These are phyloP conservation scores for Galaxea fascicularis DNA, from an alignment of 92 coral and sea anemone genomes.

Conservation along the genomic window DNA sequence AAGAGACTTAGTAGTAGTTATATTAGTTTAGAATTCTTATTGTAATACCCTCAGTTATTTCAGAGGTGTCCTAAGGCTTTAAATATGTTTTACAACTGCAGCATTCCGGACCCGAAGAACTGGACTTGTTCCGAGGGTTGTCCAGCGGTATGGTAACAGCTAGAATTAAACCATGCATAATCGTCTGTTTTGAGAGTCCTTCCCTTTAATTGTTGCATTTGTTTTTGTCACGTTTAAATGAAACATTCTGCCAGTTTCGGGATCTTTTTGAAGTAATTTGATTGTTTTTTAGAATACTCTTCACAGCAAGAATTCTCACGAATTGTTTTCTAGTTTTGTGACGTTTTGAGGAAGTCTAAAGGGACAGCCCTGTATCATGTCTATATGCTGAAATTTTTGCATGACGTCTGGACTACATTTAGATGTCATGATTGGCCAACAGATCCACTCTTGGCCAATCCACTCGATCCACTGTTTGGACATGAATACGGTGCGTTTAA, in stretches of 20 bases:
- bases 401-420: conserved; percentile 30
- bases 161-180: conserved; percentile 15
- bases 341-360: conserved; percentile 16
- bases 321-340: no score
- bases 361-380: conserved; percentile 9
- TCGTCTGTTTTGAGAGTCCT: conserved; percentile 39
- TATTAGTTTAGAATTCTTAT: conserved; percentile 34
- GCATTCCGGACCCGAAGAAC: conserved; percentile 31
- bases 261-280: conserved; percentile 29
- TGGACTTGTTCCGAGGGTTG: conserved; percentile 24
- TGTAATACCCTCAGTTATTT: no score
- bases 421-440: conserved; percentile 6
- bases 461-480: conserved; percentile 25
- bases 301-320: no score
- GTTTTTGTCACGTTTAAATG: conserved; percentile 22
- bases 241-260: conserved; percentile 30
- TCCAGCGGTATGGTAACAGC: conserved; percentile 28
- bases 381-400: conserved; percentile 2
- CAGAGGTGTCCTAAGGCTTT: conserved; percentile 28
- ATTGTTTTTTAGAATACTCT: not conserved
- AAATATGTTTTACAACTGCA: conserved; percentile 16
- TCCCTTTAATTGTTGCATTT: conserved; percentile 11
- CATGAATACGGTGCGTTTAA: conserved; percentile 13
- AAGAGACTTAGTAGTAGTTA: conserved; percentile 16
- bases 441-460: no score